Percentiles rank a stretch among this genome's conserved stretches.
Evolutionary conservation across 2,113 vertebrate species (phyloP).

Genomic region (Anolis carolinensis): DNA sequence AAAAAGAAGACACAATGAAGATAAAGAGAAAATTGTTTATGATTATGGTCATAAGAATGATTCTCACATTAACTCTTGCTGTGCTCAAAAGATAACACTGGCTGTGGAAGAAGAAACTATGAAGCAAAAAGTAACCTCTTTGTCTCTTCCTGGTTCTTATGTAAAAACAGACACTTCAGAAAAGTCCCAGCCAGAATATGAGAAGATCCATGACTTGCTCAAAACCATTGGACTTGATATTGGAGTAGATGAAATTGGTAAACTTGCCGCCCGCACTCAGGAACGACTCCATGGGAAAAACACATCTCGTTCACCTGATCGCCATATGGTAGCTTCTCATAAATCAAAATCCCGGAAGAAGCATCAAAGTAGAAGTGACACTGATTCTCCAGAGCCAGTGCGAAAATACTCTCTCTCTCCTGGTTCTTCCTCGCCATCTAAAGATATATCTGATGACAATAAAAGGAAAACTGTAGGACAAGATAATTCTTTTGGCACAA

Average conservation of each 20-base stretch:
- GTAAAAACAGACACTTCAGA: slow-evolving; percentile 69
- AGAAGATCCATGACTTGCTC: slow-evolving; percentile 93
- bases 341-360: slow-evolving; percentile 67
- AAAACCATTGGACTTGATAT: slow-evolving; percentile 95
- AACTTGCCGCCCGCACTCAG: slow-evolving; percentile 90
- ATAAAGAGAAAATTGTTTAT: slow-evolving; percentile 85
- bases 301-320: slow-evolving; percentile 66
- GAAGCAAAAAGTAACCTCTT: slow-evolving; percentile 63
- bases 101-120: slow-evolving; percentile 56
- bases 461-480: slow-evolving; percentile 51
- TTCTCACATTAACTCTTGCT: slow-evolving; percentile 58
- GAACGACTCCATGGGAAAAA: slow-evolving; percentile 93
- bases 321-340: slow-evolving; percentile 59
- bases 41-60: slow-evolving; percentile 78
- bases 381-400: slow-evolving; percentile 77
- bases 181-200: slow-evolving; percentile 78
- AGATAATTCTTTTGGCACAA: slow-evolving; percentile 55
- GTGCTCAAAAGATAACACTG: slow-evolving; percentile 66
- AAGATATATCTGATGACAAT: slow-evolving; percentile 64
- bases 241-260: slow-evolving; percentile 88
- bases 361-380: slow-evolving; percentile 72
- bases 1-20: slow-evolving; percentile 71
- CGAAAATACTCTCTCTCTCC: slow-evolving; percentile 68
- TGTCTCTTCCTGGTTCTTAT: slow-evolving; percentile 59
- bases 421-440: slow-evolving; percentile 61